Evolutionary conservation across 2,888 invertebrate genomes (phyloP), one percentile per base, ranked within the genome.

Genomic region (Oscheius sp.): DNA sequence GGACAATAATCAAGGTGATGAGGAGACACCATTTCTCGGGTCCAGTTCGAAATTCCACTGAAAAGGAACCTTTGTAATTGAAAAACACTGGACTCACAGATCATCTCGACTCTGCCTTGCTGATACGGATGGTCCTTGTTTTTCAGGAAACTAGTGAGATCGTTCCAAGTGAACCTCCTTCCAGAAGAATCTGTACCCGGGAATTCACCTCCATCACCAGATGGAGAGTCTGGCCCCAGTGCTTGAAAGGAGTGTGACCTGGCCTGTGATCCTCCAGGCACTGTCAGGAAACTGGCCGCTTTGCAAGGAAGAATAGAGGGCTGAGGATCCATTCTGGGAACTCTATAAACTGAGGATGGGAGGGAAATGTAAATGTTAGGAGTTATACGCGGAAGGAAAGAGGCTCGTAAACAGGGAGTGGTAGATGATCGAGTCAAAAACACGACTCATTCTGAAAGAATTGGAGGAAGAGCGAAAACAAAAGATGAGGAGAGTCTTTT

Each of bases 31-130:
- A 68, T 13, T 53, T 68, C 42, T 68, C 68, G 1, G 68, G 68
- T 21, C 68, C 68, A 37, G 68, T 68, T 21, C 68, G 68, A 29
- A 68, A 68, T 55, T 68, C 68, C 5, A 68, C 68, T 68, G 47
- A 35, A 68, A 55, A 33, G 50, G 2, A 1, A 47, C 1, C n/a
- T n/a, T 42, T 42, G n/a, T 35, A 33, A 47, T 62, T 2, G 10
- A 10, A 37, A 11, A 2, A 35, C 7, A 42, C 9, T 57, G 13
- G 32, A 68, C 68, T 68, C 55, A 68, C 68, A 13, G 7, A 68
- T 68, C 53, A 55, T 68, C 37, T 68, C 68, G 10, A 55, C 68
- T 37, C 68, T 32, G 33, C 55, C 68, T 21, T 68, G 55, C 33
- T 55, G 53, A 35, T 68, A 68, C 11, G 53, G 53, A 35, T 68